A percentile compares a stretch with the other conserved stretches of the same genome.
Conservation (phyloP, 2,113 vertebrate species). For the Craseonycteris thonglongyai region DNA sequence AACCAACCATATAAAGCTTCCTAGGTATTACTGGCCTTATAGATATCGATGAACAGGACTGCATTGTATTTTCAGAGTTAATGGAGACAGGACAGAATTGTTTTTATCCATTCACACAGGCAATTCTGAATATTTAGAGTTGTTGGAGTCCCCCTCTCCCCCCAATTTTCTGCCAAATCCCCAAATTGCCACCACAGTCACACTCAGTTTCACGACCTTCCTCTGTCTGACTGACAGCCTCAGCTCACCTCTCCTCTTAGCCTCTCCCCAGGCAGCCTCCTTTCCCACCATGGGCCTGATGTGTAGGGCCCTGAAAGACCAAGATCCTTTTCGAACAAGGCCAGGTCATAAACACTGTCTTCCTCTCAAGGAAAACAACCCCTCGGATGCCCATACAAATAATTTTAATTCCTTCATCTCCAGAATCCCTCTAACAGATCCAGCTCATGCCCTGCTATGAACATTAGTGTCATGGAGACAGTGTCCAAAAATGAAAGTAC, state of each 20-base stretch:
- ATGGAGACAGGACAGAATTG: slow-evolving; percentile 4
- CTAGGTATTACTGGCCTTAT: not conserved
- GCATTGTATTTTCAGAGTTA: slow-evolving; percentile 8
- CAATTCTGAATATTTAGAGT: not conserved
- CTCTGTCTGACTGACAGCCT: not conserved
- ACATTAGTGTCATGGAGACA: not conserved
- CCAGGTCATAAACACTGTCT: not conserved
- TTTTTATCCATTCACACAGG: not conserved
- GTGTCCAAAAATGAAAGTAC: slow-evolving; percentile 36
- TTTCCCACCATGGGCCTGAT: not conserved
- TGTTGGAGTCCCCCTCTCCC: not conserved
- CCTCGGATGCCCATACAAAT: not conserved
- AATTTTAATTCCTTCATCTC: not conserved
- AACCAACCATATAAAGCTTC: not conserved
- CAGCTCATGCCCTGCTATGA: not conserved
- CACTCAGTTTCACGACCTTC: not conserved
- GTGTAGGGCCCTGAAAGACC: not conserved
- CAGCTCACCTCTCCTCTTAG: not conserved
- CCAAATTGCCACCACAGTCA: not conserved
- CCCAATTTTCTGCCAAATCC: not conserved
- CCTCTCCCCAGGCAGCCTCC: not conserved
- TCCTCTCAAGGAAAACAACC: not conserved
- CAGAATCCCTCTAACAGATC: not conserved
- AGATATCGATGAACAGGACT: not conserved
- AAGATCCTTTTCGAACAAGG: not conserved